Percentiles rank a stretch among this genome's conserved stretches.
These are phyloP conservation scores for Terrapene triunguis DNA, from an alignment of 2,113 vertebrate genomes.

Conservation along the genomic window DNA sequence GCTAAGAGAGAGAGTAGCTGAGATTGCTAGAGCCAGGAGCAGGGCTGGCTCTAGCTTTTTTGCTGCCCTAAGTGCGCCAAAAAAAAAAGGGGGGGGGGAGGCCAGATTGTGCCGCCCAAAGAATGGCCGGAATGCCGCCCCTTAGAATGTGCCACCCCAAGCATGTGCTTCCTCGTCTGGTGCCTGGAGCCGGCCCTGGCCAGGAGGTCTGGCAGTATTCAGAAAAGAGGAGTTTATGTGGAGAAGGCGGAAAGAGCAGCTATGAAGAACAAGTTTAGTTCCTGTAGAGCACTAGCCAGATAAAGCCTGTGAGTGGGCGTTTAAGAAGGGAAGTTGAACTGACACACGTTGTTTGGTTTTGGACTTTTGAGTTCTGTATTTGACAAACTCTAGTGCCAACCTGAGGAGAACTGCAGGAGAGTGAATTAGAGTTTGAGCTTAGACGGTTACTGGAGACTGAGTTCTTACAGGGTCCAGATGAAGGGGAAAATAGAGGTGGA, in stretches of 20 bases:
- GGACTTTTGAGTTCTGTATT: not conserved
- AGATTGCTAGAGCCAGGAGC: no score
- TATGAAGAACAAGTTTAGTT: not conserved
- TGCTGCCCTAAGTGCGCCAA: no score
- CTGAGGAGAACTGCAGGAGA: not conserved
- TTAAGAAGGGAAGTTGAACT: not conserved
- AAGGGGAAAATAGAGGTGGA: not conserved
- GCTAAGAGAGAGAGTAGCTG: no score
- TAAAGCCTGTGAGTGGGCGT: not conserved
- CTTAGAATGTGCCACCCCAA: no score
- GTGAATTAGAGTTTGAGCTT: not conserved
- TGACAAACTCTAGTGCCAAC: not conserved
- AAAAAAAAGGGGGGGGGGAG: no score
- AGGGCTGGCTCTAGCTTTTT: no score
- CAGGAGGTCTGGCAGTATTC: no score
- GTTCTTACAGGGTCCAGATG: not conserved
- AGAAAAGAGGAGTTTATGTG: not conserved
- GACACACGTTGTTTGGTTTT: not conserved
- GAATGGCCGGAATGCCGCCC: no score
- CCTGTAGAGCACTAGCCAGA: not conserved
- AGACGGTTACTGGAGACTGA: no score
- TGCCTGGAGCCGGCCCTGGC: no score
- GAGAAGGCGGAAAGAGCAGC: not conserved
- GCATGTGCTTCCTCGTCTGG: no score
- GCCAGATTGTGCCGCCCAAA: no score